Evolutionary conservation across 2,113 vertebrate genomes (phyloP), one percentile per base, ranked within the genome.

Genomic region (Calyptommatus sinebrachiatus): DNA sequence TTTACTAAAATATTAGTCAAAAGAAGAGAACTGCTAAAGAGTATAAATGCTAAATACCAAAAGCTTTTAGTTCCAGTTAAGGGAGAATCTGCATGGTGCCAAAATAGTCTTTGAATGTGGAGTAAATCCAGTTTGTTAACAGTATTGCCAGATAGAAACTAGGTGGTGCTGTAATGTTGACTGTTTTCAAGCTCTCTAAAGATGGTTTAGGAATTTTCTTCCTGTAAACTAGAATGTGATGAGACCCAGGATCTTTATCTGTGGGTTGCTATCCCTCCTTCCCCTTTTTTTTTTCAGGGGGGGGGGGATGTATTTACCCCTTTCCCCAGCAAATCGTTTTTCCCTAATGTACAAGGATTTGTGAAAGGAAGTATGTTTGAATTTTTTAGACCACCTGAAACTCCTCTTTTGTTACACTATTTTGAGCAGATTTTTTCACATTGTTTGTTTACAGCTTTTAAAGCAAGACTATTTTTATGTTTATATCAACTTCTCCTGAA

Each of bases 121-220:
- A 22, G 57, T 0, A 0, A 83, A 71, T 29, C 48, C 20, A 5
- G 9, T 11, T 29, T 72, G 18, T 31, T 5, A 76, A 68, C 69
- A n/a, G 0, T 48, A 5, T 73, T 57, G 62, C n/a, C 50, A 79
- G 50, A 22, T 71, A 3, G n/a, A 66, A 81, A 62, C 73, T 81
- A 81, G 79, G 46, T 70, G 79, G 73, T 69, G 73, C 79, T 81
- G 8, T 78, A 71, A 35, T 46, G 67, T 53, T 62, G 21, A 67
- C 50, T 62, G 50, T 76, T 70, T 45, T 29, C 61, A 65, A 76
- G 21, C 48, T 22, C 53, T 69, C 1, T 26, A 68, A 68, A 75
- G 26, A 57, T 1, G 24, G 62, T 4, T 6, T 8, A 48, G 65
- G 35, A 18, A 61, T n/a, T 68, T 77, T 22, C 22, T 28, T 66